Conservation (phyloP, 2,113 vertebrate genomes). For the Suricata suricatta region DNA sequence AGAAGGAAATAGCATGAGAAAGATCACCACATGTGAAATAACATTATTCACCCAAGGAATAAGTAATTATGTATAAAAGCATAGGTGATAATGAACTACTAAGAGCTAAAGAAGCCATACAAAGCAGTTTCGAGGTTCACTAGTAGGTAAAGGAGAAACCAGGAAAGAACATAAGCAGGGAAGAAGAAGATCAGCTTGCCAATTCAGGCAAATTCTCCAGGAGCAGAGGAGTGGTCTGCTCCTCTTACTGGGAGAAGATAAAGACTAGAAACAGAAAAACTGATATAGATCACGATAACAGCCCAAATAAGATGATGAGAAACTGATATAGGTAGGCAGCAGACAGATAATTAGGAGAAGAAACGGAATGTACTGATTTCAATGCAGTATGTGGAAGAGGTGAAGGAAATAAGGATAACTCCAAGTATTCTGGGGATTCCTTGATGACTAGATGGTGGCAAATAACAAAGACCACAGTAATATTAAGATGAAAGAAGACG, state of each 20-base stretch:
- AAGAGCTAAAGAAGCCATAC: not conserved
- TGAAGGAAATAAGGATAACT: not conserved
- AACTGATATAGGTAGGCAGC: not conserved
- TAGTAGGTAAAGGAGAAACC: not conserved
- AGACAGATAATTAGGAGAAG: not conserved
- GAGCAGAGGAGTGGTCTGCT: not conserved
- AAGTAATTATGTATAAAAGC: not conserved
- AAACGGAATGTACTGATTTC: not conserved
- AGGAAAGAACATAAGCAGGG: not conserved
- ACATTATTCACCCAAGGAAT: not conserved
- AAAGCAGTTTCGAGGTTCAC: not conserved
- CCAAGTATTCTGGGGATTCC: not conserved
- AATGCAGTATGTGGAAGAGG: not conserved
- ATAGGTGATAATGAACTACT: constrained; percentile 8
- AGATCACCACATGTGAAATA: not conserved
- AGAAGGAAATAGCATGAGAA: not conserved
- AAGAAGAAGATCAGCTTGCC: not conserved
- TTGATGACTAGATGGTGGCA: not conserved
- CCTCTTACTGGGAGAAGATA: not conserved
- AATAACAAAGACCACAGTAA: not conserved
- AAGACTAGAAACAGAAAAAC: constrained; percentile 3
- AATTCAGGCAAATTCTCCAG: not conserved
- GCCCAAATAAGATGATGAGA: not conserved
- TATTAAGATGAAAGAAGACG: not conserved
- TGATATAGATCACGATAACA: not conserved